Evolutionary conservation across 1,140 invertebrate genomes (phyloP).

Genomic region (Potamilus streckersoni): DNA sequence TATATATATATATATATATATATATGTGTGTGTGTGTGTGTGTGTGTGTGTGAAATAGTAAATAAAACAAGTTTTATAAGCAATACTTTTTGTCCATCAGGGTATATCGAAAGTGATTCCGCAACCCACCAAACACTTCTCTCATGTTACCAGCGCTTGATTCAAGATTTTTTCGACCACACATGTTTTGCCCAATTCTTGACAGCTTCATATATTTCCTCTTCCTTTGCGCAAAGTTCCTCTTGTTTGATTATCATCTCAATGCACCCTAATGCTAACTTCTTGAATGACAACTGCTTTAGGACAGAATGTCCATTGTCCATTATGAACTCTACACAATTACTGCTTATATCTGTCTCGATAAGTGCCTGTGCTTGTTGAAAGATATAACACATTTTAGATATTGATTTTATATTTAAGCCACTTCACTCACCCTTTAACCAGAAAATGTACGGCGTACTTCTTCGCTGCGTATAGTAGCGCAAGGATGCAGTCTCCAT

Average conservation of each 20-base stretch:
- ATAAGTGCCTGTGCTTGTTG: slow-evolving; percentile 25
- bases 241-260: slow-evolving; percentile 18
- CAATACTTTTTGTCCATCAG: too few relatives aligned
- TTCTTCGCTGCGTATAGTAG: slow-evolving; percentile 26
- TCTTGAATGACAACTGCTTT: slow-evolving; percentile 10
- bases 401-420: slow-evolving; percentile 17
- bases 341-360: slow-evolving; percentile 15
- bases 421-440: slow-evolving; percentile 24
- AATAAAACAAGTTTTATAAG: too few relatives aligned
- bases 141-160: slow-evolving; percentile 9
- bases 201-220: slow-evolving; percentile 1
- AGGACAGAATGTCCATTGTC: slow-evolving; percentile 24
- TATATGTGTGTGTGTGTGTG: too few relatives aligned
- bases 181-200: slow-evolving; percentile 15
- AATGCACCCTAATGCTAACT: slow-evolving; percentile 23
- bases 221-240: slow-evolving; percentile 22
- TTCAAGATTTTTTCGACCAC: slow-evolving; percentile 22
- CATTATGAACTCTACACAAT: slow-evolving; percentile 26
- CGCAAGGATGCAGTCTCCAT: slow-evolving; percentile 12
- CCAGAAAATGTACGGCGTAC: slow-evolving; percentile 27
- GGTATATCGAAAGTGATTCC: too few relatives aligned
- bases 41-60: too few relatives aligned
- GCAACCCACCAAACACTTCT: background rate
- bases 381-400: slow-evolving; percentile 25
- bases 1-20: too few relatives aligned